Evolutionary conservation across 1,140 invertebrate genomes (phyloP), one percentile per base, ranked within the genome.

Genomic region (Penaeus chinensis): DNA sequence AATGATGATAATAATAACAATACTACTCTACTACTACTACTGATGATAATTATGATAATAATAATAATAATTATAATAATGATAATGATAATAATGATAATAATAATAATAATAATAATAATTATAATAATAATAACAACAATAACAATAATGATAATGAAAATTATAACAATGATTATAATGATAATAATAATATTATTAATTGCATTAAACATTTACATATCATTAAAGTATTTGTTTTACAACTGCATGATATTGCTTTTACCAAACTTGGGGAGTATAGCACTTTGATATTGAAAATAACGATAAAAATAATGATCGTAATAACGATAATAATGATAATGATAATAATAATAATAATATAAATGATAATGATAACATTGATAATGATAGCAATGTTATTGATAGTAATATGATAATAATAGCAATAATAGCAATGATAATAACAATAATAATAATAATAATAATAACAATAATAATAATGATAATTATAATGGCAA

Each of bases 21-120:
- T 65, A 65, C 13, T 65, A 65, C 13, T 65, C 13, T 65, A 65
- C 13, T 65, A 65, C 13, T 65, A 65, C 13, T 65, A 22, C 1
- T 65, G n/a, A 65, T 65, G 3, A 65, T 65, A 65, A 65, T 65
- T 1, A 65, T 65, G n/a, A 65, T 65, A 65, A 65, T 65, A n/a
- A 65, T 65, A 65, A 65, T 65, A 65, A 65, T 65, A 65, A 65
- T 65, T 2, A n/a, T 71, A 32, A n/a, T 71, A 71, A n/a, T 71
- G 8, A n/a, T 71, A 71, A n/a, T 71, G 8, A n/a, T 71, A 71
- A 65, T 65, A n/a, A 65, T 65, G 3, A 65, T 65, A 65, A 65
- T 65, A 3, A n/a, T 65, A n/a, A 65, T 65, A 65, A 65, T 65
- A 65, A 65, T 65, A 65, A 65, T 65, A n/a, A 65, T 65, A 65